Evolutionary conservation across 2,113 vertebrate species (phyloP).

Genomic region (Neotragus pygmaeus): DNA sequence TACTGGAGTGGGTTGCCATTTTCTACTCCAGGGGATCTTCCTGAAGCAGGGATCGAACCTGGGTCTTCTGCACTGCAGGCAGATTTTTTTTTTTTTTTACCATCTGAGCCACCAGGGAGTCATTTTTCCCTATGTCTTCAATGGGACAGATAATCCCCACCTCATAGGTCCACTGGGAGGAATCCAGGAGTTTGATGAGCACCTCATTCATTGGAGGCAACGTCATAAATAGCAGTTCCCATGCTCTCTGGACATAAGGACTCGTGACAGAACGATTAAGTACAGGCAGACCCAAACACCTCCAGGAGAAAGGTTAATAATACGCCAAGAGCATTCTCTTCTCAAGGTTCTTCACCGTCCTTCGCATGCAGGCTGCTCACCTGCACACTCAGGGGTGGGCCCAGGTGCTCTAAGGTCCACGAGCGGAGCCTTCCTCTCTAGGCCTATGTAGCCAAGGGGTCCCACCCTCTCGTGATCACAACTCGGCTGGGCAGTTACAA

Average conservation of each 20-base stretch:
- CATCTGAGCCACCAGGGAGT: neutral
- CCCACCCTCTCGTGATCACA: rapidly evolving
- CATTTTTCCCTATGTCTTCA: neutral
- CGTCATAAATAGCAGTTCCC: neutral
- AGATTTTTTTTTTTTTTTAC: neutral
- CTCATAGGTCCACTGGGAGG: rapidly evolving
- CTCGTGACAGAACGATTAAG: neutral
- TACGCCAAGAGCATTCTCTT: rapidly evolving
- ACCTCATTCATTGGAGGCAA: neutral
- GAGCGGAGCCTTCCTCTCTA: neutral
- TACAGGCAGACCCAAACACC: neutral
- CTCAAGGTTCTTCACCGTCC: neutral
- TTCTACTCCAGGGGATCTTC: neutral
- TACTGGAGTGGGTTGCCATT: neutral
- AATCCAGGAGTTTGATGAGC: no score
- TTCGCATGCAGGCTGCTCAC: neutral
- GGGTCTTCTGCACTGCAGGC: neutral
- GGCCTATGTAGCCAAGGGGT: no score
- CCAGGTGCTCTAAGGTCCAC: neutral
- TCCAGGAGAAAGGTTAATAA: neutral
- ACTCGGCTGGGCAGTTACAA: neutral
- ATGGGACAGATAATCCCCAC: neutral
- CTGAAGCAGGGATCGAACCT: neutral
- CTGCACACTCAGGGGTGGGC: no score
- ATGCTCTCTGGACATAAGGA: no score